Conservation (phyloP, 1,140 invertebrate species). For the Mactra quadrangularis region DNA sequence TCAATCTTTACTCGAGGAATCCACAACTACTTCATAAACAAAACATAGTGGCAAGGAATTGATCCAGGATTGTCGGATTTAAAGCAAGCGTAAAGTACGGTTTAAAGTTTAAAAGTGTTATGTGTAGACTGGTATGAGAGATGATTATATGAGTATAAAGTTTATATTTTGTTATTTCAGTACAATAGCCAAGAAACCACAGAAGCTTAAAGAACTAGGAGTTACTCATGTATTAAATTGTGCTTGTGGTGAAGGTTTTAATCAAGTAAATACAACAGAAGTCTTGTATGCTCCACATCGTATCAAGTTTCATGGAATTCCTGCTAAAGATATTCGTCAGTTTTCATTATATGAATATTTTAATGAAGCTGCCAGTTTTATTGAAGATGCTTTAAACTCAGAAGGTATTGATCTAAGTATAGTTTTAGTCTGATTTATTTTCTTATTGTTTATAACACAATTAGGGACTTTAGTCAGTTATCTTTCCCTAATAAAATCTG, state of each 20-base stretch:
- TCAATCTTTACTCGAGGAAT: too few relatives aligned
- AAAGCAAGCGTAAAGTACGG: too few relatives aligned
- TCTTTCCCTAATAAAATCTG: too few relatives aligned
- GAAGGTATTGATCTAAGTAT: slow-evolving; percentile 72
- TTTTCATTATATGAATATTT: slow-evolving; percentile 92
- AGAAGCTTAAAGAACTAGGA: slow-evolving; percentile 76
- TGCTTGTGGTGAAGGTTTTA: slow-evolving; percentile 79
- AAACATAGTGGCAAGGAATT: too few relatives aligned
- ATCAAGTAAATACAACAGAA: slow-evolving; percentile 80
- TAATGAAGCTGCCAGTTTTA: slow-evolving; percentile 90
- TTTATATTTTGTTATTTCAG: slow-evolving; percentile 66
- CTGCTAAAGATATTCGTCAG: slow-evolving; percentile 89
- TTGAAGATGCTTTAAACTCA: slow-evolving; percentile 89
- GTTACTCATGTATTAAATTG: slow-evolving; percentile 84
- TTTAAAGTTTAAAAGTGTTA: too few relatives aligned
- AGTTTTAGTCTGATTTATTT: too few relatives aligned
- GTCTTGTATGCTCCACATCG: slow-evolving; percentile 89
- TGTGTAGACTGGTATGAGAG: too few relatives aligned
- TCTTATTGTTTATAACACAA: too few relatives aligned
- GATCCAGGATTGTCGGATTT: too few relatives aligned
- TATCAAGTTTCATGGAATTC: slow-evolving; percentile 91
- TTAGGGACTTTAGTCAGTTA: too few relatives aligned
- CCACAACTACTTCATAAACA: too few relatives aligned
- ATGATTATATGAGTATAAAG: too few relatives aligned
- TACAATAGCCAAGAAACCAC: slow-evolving; percentile 80